phyloP scores from a whole-genome alignment of 2,888 invertebrate genomes.

The Rotaria magnacalcarata region DNA sequence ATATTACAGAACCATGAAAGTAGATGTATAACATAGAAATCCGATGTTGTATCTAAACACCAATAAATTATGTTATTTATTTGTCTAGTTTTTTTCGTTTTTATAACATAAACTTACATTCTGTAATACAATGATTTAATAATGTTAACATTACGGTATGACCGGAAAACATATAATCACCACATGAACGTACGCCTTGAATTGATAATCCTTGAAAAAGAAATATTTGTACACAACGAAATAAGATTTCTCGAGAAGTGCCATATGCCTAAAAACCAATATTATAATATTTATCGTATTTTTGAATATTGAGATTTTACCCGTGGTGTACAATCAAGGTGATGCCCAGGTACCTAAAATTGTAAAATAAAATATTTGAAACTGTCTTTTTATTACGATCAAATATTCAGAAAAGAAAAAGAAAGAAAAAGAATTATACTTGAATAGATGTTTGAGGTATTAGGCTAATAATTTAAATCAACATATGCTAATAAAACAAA shows the following conservation, averaged over 20 bases:
- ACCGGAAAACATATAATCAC: constrained; percentile 66
- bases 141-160: constrained; percentile 94
- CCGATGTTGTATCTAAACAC: constrained; percentile 76
- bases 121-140: constrained; percentile 97
- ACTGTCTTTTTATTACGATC: too few species aligned
- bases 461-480: background rate
- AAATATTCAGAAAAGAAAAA: too few species aligned
- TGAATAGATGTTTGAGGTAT: too few species aligned
- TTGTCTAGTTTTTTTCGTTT: background rate
- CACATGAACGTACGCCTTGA: constrained; percentile 90
- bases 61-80: constrained; percentile 46
- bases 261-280: background rate
- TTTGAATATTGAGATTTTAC: background rate
- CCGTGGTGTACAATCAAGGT: constrained; percentile 10
- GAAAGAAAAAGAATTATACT: too few species aligned
- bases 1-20: constrained; percentile 95
- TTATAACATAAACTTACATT: constrained; percentile 72
- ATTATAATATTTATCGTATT: too few species aligned
- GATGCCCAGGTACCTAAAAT: constrained; percentile 11
- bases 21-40: constrained; percentile 70
- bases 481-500: background rate
- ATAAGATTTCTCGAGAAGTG: background rate
- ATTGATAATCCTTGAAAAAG: constrained; percentile 38
- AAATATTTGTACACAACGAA: constrained; percentile 2
- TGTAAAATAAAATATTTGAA: background rate